Conservation (phyloP, 2,888 invertebrate genomes). For the Andrena haemorrhoa region DNA sequence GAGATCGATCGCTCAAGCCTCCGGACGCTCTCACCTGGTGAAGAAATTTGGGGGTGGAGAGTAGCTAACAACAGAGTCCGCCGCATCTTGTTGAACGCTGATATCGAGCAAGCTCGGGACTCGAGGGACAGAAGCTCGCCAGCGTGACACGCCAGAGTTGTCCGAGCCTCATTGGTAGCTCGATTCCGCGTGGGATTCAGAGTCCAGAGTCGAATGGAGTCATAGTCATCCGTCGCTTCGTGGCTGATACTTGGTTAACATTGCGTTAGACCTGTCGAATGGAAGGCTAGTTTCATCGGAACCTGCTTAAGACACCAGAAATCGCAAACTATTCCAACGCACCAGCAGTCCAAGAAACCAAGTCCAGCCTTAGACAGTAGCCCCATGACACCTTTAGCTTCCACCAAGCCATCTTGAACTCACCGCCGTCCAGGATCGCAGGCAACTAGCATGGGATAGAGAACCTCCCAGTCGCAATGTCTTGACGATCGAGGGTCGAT, state of each 20-base stretch:
- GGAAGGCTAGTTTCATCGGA: no score
- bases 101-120: neutral
- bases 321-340: no score
- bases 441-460: conserved; percentile 30
- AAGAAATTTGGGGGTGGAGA: neutral
- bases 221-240: neutral
- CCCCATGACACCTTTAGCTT: neutral
- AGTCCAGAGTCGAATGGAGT: neutral
- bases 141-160: no score
- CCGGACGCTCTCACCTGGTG: conserved; percentile 5
- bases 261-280: no score
- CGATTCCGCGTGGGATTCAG: neutral
- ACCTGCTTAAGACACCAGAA: no score
- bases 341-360: no score
- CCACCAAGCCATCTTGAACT: neutral
- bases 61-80: no score
- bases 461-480: conserved; percentile 5
- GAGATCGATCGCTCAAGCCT: neutral
- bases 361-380: no score
- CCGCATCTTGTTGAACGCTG: neutral
- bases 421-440: neutral
- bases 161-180: no score
- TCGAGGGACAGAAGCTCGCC: no score
- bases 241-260: neutral
- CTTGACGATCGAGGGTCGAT: conserved; percentile 19